These are phyloP conservation scores for Galagoides demidoff DNA, from an alignment of 2,797 vertebrate species.

Conservation along the genomic window DNA sequence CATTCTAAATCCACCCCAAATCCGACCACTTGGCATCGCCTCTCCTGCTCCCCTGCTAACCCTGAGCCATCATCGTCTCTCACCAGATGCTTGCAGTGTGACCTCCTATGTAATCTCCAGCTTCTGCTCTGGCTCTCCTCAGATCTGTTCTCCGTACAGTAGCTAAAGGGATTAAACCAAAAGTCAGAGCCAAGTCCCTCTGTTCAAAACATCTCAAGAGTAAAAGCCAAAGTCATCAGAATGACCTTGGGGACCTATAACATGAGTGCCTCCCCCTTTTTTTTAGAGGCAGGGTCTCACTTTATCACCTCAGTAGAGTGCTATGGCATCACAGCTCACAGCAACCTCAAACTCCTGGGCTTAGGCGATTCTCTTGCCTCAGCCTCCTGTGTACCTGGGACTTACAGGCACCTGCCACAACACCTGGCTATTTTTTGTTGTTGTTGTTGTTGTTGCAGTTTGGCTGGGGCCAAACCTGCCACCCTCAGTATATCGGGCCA, in stretches of 20 bases:
- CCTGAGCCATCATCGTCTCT: not conserved
- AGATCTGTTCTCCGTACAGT: not conserved
- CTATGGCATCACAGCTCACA: too few species aligned
- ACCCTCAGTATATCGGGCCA: too few species aligned
- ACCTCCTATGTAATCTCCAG: not conserved
- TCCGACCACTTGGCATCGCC: too few species aligned
- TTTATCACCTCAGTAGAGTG: too few species aligned
- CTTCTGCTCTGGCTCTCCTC: not conserved
- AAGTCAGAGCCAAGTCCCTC: not conserved
- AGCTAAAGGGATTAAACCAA: not conserved
- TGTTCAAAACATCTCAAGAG: not conserved
- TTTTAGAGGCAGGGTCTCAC: too few species aligned
- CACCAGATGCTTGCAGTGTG: not conserved
- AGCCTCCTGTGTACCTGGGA: too few species aligned
- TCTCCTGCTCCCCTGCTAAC: not conserved
- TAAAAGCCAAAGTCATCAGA: not conserved
- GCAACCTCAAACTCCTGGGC: too few species aligned
- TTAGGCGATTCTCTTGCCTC: too few species aligned
- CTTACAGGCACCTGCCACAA: too few species aligned
- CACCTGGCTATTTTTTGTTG: too few species aligned
- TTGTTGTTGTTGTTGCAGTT: too few species aligned
- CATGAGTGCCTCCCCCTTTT: not conserved
- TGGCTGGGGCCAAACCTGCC: too few species aligned
- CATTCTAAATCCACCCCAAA: not conserved
- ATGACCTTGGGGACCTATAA: not conserved